A percentile compares a stretch with the other conserved stretches of the same genome.
Evolutionary conservation across 2,113 vertebrate genomes (phyloP).

Genomic region (Pachycephala philippinensis): DNA sequence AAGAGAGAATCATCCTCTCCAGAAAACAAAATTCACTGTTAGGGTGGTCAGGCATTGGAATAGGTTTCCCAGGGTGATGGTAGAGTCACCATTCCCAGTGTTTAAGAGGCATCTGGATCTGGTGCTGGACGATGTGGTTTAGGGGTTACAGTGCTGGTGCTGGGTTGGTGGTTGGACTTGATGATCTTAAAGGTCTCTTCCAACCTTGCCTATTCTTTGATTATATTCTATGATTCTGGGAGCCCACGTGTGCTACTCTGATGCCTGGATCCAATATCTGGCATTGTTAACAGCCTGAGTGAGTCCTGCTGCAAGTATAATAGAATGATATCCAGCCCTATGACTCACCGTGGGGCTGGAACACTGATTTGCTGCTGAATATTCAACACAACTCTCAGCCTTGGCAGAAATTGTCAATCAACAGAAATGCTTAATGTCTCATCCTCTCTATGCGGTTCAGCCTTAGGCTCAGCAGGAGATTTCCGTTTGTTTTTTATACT

Average conservation of each 20-base stretch:
- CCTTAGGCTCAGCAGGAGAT: background rate
- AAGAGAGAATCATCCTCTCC: background rate
- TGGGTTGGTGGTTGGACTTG: background rate
- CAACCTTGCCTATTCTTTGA: background rate
- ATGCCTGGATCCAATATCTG: background rate
- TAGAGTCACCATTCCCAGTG: background rate
- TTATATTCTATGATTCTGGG: background rate
- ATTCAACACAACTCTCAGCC: background rate
- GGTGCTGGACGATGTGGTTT: background rate
- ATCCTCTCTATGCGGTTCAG: rapidly evolving
- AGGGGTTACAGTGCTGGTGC: background rate
- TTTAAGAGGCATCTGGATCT: background rate
- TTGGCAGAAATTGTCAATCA: background rate
- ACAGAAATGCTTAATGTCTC: background rate
- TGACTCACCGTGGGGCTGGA: background rate
- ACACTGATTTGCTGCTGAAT: background rate
- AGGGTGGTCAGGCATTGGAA: background rate
- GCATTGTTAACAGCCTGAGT: background rate
- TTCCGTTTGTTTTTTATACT: background rate
- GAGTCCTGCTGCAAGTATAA: background rate
- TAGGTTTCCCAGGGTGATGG: background rate
- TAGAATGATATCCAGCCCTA: background rate
- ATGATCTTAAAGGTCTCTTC: background rate
- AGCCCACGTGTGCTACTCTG: background rate
- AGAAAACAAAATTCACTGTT: background rate